phyloP scores from a whole-genome alignment of 2,888 invertebrate species.

The Aphodius granarius region DNA sequence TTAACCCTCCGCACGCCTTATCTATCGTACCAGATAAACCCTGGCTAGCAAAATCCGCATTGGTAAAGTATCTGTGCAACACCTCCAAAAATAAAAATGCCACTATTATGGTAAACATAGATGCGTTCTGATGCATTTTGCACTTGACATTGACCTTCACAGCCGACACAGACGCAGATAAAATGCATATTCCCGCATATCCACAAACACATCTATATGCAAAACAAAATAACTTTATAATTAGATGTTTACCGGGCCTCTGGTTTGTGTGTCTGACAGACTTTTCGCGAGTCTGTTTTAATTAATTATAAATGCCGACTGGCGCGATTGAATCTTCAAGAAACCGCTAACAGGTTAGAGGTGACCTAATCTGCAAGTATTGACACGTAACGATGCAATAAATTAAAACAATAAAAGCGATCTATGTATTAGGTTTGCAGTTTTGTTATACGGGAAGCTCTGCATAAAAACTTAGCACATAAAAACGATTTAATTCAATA shows the following conservation, averaged over 20 bases:
- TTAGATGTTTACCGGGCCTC: background rate
- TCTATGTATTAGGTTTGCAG: no score
- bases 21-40: no score
- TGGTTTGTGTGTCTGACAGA: background rate
- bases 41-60: no score
- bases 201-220: background rate
- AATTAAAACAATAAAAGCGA: background rate
- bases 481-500: background rate
- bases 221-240: constrained; percentile 13
- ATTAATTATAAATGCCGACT: background rate
- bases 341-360: background rate
- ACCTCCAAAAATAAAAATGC: background rate
- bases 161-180: background rate
- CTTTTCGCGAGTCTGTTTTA: background rate
- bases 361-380: no score
- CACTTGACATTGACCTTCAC: constrained; percentile 7
- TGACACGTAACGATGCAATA: background rate
- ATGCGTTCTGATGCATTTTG: background rate
- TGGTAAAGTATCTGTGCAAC: no score
- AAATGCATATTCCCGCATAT: background rate
- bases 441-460: background rate
- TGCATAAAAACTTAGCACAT: background rate
- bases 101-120: background rate
- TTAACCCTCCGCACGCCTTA: no score
- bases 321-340: background rate